These are phyloP conservation scores for Acleris sparsana DNA, from an alignment of 2,888 invertebrate genomes.

Conservation along the genomic window DNA sequence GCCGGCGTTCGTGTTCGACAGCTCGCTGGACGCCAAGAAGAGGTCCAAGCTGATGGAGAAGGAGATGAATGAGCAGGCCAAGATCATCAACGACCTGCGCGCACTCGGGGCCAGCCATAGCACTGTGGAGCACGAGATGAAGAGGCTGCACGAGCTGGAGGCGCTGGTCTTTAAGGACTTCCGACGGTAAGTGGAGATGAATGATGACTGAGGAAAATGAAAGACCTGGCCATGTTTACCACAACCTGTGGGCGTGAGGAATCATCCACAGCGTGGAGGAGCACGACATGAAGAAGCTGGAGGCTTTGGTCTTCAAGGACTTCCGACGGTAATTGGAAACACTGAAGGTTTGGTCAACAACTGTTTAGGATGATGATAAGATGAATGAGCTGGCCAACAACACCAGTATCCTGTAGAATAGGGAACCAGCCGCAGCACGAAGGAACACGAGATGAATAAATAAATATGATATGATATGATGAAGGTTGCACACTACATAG, in stretches of 20 bases:
- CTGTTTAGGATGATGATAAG: too few species aligned
- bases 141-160: constrained; percentile 95
- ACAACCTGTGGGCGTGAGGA: too few species aligned
- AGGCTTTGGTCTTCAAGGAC: too few species aligned
- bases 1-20: constrained; percentile 93
- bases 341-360: too few species aligned
- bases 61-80: constrained; percentile 98
- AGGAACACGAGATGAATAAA: constrained; percentile 97
- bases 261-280: constrained; percentile 95
- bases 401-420: constrained; percentile 95
- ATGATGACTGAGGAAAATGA: too few species aligned
- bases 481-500: constrained; percentile 78
- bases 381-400: too few species aligned
- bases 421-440: constrained; percentile 93
- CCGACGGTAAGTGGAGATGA: constrained; percentile 80
- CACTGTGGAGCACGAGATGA: constrained; percentile 96
- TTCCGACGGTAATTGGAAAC: too few species aligned
- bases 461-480: too few species aligned
- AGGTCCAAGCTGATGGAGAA: constrained; percentile 97
- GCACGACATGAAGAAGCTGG: constrained; percentile 86
- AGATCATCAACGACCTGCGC: constrained; percentile 95
- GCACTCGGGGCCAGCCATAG: constrained; percentile 94
- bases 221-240: too few species aligned
- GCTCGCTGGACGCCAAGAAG: constrained; percentile 90
- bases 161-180: constrained; percentile 97